phyloP scores from a whole-genome alignment of 2,888 invertebrate genomes.

The Apodemia duryi region DNA sequence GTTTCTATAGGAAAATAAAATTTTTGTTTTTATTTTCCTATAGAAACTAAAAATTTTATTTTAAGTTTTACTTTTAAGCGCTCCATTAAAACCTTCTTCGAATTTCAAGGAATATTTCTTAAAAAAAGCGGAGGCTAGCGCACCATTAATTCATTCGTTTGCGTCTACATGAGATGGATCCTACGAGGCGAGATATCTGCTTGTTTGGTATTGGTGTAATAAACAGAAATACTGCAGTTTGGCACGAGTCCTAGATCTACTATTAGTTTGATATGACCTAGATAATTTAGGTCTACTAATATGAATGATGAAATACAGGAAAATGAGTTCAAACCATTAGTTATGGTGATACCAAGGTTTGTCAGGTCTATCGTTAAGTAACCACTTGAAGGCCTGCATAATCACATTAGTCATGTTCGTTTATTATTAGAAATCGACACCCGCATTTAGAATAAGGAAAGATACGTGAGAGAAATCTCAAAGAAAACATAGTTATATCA shows the following conservation, averaged over 20 bases:
- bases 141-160: no score
- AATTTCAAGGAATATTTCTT: no score
- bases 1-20: no score
- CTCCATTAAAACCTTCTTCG: no score
- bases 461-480: constrained; percentile 11
- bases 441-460: constrained; percentile 8
- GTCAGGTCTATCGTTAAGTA: constrained; percentile 11
- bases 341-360: constrained; percentile 5
- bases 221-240: not conserved
- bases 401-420: constrained; percentile 8
- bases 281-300: not conserved
- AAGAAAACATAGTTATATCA: constrained; percentile 6
- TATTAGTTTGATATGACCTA: not conserved
- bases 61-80: no score
- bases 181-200: no score
- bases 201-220: no score
- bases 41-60: no score
- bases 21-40: no score
- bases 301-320: not conserved
- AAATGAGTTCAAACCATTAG: not conserved
- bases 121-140: no score
- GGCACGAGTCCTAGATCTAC: not conserved
- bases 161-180: no score
- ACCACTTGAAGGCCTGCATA: not conserved
- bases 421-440: constrained; percentile 14